Evolutionary conservation across 2,113 vertebrate species (phyloP).

Genomic region (Anguilla japonica): DNA sequence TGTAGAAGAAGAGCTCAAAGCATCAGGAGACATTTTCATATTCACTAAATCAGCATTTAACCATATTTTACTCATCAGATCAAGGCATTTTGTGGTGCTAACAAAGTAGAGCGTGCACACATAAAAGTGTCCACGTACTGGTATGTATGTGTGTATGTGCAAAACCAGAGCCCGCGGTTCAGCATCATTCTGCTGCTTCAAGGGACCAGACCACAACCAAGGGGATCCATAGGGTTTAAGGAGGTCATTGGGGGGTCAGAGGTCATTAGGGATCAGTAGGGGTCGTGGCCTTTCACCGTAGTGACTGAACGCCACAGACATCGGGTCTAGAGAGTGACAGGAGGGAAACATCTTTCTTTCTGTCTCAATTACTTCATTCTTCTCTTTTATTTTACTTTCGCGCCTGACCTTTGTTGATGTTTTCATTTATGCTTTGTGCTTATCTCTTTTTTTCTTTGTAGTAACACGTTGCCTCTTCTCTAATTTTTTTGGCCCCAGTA

Average conservation of each 20-base stretch:
- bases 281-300: constrained; percentile 50
- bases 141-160: neutral
- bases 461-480: neutral
- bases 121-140: neutral
- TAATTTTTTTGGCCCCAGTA: neutral
- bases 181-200: neutral
- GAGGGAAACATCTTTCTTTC: neutral
- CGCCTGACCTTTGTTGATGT: neutral
- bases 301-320: constrained; percentile 37
- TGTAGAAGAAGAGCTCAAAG: neutral
- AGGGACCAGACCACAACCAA: constrained; percentile 30
- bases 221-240: constrained; percentile 37
- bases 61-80: neutral
- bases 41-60: neutral
- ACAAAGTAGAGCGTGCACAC: neutral
- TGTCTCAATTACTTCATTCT: neutral
- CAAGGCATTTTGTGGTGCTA: neutral
- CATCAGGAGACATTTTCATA: neutral
- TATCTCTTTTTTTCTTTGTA: neutral
- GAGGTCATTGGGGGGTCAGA: constrained; percentile 44
- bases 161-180: too few species aligned
- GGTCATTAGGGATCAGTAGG: constrained; percentile 43
- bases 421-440: neutral
- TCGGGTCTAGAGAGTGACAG: constrained; percentile 19
- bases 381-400: neutral